Evolutionary conservation across 1,140 invertebrate species (phyloP), one percentile per base, ranked within the genome.

Genomic region (Drosophila fuyamai): DNA sequence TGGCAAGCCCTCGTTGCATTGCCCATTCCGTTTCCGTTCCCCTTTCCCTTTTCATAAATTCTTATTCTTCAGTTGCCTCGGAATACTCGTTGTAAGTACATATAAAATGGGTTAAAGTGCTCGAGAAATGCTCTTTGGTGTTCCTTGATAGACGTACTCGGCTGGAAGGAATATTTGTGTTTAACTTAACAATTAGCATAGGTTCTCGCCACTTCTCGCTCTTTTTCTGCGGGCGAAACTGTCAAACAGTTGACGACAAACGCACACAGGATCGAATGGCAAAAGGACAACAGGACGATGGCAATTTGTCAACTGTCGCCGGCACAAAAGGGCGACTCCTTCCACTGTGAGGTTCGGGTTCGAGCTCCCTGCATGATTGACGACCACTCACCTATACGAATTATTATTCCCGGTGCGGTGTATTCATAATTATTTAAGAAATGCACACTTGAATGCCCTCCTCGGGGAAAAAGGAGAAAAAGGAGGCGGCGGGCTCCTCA

Each of bases 361-460:
- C 32, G 27, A 36, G 51, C 46, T 51, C 36, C 47, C 54, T 54
- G 48, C 60, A 88, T 88, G 83, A 88, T 88, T 88, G 83, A 88
- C 83, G 83, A 88, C 71, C 84, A 59, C 56, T 83, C 66, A 88
- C 59, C 79, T 79, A 58, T 73, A 58, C 53, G 66, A 79, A 70
- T 62, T 51, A 51, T 51, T 66, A 74, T 77, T 79, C 60, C 71
- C 67, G 36, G 50, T 47, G 79, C 74, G 66, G 81, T 88, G 79
- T 83, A 88, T 88, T 88, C 83, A 88, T 88, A 88, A 89, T 88
- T 88, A 89, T 83, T 88, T 77, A 89, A 88, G 79, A 88, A 88
- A 88, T 77, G 84, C 80, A 88, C 83, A 88, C 83, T 89, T 71
- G 83, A 88, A 68, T 83, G 67, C 61, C 58, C 51, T 50, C n/a